Evolutionary conservation across 2,888 invertebrate genomes (phyloP).

Genomic region (Nemapogon koenigi): DNA sequence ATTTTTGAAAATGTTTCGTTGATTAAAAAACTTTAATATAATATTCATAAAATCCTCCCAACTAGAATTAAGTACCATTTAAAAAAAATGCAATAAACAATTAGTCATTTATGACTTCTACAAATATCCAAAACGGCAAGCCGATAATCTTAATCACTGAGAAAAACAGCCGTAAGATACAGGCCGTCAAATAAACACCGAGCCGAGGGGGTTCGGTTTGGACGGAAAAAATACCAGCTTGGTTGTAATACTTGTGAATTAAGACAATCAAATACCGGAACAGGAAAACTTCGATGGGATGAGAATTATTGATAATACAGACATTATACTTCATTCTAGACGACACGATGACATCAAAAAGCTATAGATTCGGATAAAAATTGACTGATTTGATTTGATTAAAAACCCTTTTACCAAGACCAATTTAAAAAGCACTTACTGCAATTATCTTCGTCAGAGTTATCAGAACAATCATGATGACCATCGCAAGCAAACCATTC

Average conservation of each 20-base stretch:
- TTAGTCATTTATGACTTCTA: no score
- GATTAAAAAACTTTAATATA: not conserved
- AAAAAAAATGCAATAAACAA: not conserved
- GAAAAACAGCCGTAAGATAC: no score
- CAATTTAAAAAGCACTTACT: no score
- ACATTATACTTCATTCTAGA: no score
- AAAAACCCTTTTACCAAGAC: no score
- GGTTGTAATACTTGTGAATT: not conserved
- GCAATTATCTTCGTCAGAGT: conserved; percentile 68
- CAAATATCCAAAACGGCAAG: no score
- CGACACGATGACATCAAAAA: no score
- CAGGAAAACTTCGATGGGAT: no score
- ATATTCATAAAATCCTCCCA: not conserved
- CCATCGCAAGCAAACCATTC: conserved; percentile 68
- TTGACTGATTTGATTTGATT: no score
- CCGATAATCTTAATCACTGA: no score
- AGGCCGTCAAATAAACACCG: not conserved
- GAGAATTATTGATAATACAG: no score
- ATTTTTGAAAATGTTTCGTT: not conserved
- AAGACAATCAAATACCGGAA: not conserved
- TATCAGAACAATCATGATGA: conserved; percentile 63
- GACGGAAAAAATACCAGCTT: not conserved
- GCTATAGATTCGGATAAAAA: no score
- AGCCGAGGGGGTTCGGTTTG: not conserved
- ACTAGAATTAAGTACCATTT: not conserved